A percentile compares a stretch with the other conserved stretches of the same genome.
phyloP scores from a whole-genome alignment of 2,113 vertebrate species.

The Coregonus clupeaformis region DNA sequence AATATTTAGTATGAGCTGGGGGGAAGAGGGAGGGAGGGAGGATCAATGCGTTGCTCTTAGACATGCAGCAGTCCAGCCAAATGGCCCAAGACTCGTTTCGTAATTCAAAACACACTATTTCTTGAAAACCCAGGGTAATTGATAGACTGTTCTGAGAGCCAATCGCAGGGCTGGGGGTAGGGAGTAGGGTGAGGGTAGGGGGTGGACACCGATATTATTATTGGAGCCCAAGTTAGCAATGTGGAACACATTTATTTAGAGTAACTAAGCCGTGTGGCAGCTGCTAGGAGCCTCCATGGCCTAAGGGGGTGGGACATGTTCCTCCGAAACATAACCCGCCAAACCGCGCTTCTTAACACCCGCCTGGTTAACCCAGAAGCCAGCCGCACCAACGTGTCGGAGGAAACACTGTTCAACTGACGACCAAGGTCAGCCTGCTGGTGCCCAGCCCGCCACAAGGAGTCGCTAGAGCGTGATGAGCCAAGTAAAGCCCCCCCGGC shows the following conservation, averaged over 20 bases:
- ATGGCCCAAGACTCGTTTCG: slow-evolving; percentile 12
- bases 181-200: neutral
- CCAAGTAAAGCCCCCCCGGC: no score
- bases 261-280: slow-evolving; percentile 20
- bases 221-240: neutral
- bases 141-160: slow-evolving; percentile 21
- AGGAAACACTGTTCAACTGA: no score
- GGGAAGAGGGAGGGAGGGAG: slow-evolving; percentile 14
- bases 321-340: no score
- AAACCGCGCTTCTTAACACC: no score
- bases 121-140: slow-evolving; percentile 11
- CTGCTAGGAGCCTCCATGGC: slow-evolving; percentile 17
- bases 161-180: neutral
- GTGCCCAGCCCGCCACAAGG: no score
- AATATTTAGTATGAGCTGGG: slow-evolving; percentile 44
- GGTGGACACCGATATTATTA: neutral
- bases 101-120: slow-evolving; percentile 15
- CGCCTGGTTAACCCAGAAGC: no score
- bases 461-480: no score
- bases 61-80: neutral
- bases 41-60: slow-evolving; percentile 3
- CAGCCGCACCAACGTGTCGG: no score
- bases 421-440: no score
- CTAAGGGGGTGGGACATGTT: slow-evolving; percentile 8
- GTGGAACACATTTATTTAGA: slow-evolving; percentile 13